These are phyloP conservation scores for Pantala flavescens DNA, from an alignment of 1,140 invertebrate species.

Conservation along the genomic window DNA sequence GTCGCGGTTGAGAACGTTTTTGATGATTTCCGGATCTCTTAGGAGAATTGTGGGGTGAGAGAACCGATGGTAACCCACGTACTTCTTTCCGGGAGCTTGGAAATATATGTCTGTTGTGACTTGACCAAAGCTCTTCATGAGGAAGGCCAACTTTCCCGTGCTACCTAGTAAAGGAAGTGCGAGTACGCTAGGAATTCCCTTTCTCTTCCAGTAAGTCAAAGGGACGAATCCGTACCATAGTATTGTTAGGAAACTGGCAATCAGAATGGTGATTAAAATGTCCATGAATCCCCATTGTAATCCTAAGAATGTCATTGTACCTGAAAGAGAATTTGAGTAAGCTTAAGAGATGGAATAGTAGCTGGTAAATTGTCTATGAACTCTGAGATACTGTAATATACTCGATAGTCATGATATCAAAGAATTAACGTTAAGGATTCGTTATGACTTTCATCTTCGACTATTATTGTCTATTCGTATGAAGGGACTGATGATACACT, in stretches of 20 bases:
- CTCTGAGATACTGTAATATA: too few species aligned
- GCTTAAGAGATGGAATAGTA: too few species aligned
- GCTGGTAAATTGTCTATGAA: too few species aligned
- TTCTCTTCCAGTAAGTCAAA: not conserved
- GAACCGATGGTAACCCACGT: slow-evolving; percentile 16
- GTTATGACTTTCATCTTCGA: too few species aligned
- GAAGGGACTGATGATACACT: too few species aligned
- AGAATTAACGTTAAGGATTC: too few species aligned
- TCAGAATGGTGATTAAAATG: not conserved
- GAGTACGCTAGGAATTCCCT: not conserved
- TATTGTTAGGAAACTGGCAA: not conserved
- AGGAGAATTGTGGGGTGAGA: slow-evolving; percentile 14
- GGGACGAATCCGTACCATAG: slow-evolving; percentile 14
- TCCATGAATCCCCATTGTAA: not conserved
- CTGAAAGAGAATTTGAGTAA: too few species aligned
- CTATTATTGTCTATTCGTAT: too few species aligned
- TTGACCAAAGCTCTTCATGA: not conserved
- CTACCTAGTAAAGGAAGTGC: not conserved
- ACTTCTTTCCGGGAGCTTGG: not conserved
- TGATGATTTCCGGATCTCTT: slow-evolving; percentile 25
- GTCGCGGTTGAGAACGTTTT: slow-evolving; percentile 32
- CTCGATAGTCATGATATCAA: too few species aligned
- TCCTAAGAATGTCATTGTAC: not conserved
- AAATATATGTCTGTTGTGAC: not conserved
- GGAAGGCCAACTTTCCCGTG: not conserved